These are phyloP conservation scores for Drosophila prosaltans DNA, from an alignment of 1,140 invertebrate genomes.

Conservation along the genomic window DNA sequence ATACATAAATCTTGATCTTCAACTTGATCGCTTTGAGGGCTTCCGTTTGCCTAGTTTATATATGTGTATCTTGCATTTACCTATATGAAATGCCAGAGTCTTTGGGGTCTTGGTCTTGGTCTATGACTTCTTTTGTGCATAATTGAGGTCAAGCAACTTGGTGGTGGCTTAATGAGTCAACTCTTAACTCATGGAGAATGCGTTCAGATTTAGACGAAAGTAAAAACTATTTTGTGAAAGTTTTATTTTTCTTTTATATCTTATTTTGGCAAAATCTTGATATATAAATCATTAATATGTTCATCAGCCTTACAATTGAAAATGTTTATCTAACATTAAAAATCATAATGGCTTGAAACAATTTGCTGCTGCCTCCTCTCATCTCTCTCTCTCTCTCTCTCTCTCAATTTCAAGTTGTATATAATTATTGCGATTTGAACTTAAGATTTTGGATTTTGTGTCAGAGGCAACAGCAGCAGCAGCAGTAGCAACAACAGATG, in stretches of 20 bases:
- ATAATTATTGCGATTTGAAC: constrained; percentile 67
- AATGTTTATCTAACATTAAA: constrained; percentile 27
- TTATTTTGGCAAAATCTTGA: constrained; percentile 39
- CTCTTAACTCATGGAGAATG: constrained; percentile 40
- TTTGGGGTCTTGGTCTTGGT: constrained; percentile 30
- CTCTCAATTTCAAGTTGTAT: background rate
- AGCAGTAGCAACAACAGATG: constrained; percentile 15
- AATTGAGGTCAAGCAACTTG: constrained; percentile 61
- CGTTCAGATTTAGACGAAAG: constrained; percentile 53
- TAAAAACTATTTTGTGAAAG: constrained; percentile 67
- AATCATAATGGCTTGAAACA: constrained; percentile 36
- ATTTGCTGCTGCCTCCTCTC: constrained; percentile 20
- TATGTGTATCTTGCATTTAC: constrained; percentile 72
- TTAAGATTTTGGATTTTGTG: constrained; percentile 55
- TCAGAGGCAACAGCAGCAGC: constrained; percentile 42
- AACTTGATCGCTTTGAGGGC: constrained; percentile 22
- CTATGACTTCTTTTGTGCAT: constrained; percentile 36
- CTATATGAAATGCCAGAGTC: constrained; percentile 29
- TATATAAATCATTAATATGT: constrained; percentile 40
- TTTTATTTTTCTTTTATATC: constrained; percentile 28
- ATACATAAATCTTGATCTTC: constrained; percentile 66
- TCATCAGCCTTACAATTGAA: constrained; percentile 48
- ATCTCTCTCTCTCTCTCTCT: no score
- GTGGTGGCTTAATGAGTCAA: constrained; percentile 66
- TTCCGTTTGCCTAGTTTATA: constrained; percentile 73